Evolutionary conservation across 2,797 vertebrate species (phyloP), one percentile per base, ranked within the genome.

Genomic region (Neosilurus hyrtlii): DNA sequence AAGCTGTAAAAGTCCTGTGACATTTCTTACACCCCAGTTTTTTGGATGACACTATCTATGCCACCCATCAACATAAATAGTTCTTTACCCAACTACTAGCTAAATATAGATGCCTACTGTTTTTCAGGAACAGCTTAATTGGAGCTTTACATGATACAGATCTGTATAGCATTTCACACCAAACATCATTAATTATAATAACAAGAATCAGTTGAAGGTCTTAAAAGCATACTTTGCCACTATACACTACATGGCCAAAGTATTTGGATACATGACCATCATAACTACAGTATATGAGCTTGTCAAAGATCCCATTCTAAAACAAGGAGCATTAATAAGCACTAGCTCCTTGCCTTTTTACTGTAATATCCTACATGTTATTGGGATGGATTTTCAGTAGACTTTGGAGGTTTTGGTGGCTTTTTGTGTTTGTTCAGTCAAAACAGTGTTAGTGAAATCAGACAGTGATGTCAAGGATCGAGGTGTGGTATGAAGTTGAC

Each of bases 11-110:
- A 4, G 49, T 72, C 68, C 22, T 24, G 49, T 24, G 70, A 54
- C n/a, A 54, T 72, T 52, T 26, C n/a, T 54, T 72, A 24, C 15
- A 18, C 8, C 15, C 24, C 15, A 30, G 71, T 30, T 30, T 73
- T 5, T 3, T 54, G 9, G 67, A 12, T 68, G 22, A n/a, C 65
- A 35, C 18, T 70, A 49, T 71, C 11, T 71, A 71, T 49, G 51
- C 51, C 68, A n/a, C 68, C 4, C 10, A 20, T 51, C 43, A 49
- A 70, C 20, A 1, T 70, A 43, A 68, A 68, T 20, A 22, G 20
- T 49, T 71, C 22, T 71, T 71, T 51, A 71, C 68, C 68, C 68
- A 71, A 24, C 68, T 71, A 71, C 68, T 51, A 71, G 68, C 68
- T 71, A 51, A 71, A 51, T 71, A 71, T 51, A 51, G 43, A 71